These are phyloP conservation scores for Leucania comma DNA, from an alignment of 2,888 invertebrate genomes.

Conservation along the genomic window DNA sequence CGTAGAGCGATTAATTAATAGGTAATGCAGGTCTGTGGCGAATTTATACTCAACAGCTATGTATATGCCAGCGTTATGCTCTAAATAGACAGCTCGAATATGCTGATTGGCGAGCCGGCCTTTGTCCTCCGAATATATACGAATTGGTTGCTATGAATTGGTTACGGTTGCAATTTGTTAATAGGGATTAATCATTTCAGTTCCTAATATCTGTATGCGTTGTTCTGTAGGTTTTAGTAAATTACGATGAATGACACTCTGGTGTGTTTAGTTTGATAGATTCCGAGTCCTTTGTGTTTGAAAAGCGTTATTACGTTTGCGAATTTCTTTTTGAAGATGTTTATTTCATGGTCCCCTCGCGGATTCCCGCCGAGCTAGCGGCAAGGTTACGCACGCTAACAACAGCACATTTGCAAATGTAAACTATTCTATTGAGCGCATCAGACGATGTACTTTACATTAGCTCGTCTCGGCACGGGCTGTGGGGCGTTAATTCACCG, in stretches of 20 bases:
- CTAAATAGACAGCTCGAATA: constrained; percentile 64
- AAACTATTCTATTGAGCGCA: constrained; percentile 66
- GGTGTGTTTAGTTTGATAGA: constrained; percentile 18
- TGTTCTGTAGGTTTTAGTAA: constrained; percentile 35
- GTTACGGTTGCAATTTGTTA: constrained; percentile 59
- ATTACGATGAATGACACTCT: constrained; percentile 32
- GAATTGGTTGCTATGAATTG: constrained; percentile 58
- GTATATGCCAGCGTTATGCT: constrained; percentile 53
- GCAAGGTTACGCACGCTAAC: constrained; percentile 48
- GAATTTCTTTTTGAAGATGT: constrained; percentile 19
- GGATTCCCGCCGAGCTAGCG: constrained; percentile 13
- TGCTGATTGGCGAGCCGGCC: constrained; percentile 56
- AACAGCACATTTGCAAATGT: constrained; percentile 56
- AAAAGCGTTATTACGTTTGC: constrained; percentile 10
- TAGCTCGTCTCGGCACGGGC: constrained; percentile 62
- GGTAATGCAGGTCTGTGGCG: constrained; percentile 80
- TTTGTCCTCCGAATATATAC: constrained; percentile 57
- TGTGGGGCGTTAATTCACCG: constrained; percentile 77
- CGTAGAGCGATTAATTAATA: constrained; percentile 88
- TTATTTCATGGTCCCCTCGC: constrained; percentile 39
- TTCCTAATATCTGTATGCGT: constrained; percentile 41
- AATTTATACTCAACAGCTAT: constrained; percentile 71
- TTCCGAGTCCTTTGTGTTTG: constrained; percentile 21
- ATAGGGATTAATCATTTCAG: constrained; percentile 51
- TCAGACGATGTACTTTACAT: constrained; percentile 66